Evolutionary conservation across 2,113 vertebrate genomes (phyloP), one percentile per base, ranked within the genome.

Genomic region (Xenopus borealis): DNA sequence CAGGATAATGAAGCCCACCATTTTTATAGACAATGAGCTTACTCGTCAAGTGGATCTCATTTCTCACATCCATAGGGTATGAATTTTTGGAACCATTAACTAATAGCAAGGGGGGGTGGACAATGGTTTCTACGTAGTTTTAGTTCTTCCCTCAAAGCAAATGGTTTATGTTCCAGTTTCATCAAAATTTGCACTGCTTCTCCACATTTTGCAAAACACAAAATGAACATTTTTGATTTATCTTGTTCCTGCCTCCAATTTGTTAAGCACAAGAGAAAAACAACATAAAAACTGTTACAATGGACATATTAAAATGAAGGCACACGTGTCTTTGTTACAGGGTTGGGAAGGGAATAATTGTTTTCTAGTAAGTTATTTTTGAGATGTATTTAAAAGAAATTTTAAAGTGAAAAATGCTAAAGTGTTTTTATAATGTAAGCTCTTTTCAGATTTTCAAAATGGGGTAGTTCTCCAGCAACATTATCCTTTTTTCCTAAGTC

Each of bases 301-400:
- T 55, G 50, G 52, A 76, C 23, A 59, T 33, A 18, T 20, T 14
- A 57, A 57, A 53, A 58, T 70, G 59, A 57, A 64, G 74, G 59
- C 59, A 9, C 10, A 4, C 13, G 55, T 76, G 66, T 77, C 74
- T 70, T 69, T 70, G 74, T 77, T 77, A 77, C 74, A 77, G 67
- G 74, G 74, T 67, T 12, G 66, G 74, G 59, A 69, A n/a, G 74
- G 74, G 66, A 61, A 70, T 64, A 27, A 53, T 45, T 33, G 63
- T 76, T 67, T 67, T 67, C 45, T 40, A 69, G 66, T 77, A 77
- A 77, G 59, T 77, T 77, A 77, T 77, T 75, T 75, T 70, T 77
- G 18, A 70, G 59, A 62, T 70, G 47, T 77, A 77, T 77, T 77
- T 77, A 77, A 77, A 64, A 46, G 12, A 74, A 58, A 52, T 44